A percentile compares a stretch with the other conserved stretches of the same genome.
phyloP scores from a whole-genome alignment of 2,888 invertebrate genomes.

The Orthonychiurus folsomi region DNA sequence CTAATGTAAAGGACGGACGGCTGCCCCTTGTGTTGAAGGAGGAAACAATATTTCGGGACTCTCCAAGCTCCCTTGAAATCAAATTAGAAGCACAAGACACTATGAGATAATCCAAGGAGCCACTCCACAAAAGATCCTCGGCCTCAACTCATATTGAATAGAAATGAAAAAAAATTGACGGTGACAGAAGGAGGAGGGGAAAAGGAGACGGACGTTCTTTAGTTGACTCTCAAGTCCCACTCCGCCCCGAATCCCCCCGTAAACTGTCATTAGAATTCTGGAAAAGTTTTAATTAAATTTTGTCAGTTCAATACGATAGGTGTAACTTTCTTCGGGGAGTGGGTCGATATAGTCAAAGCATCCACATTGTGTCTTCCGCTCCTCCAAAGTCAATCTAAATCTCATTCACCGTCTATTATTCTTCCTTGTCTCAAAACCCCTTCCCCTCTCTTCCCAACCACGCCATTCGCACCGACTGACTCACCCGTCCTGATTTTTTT shows the following conservation, averaged over 20 bases:
- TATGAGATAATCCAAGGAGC: not conserved
- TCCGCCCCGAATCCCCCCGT: not conserved
- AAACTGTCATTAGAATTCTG: slow-evolving; percentile 12
- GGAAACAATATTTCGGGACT: no score
- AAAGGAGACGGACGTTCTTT: not conserved
- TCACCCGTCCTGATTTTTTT: no score
- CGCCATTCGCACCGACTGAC: not conserved
- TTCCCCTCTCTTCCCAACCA: not conserved
- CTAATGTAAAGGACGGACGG: no score
- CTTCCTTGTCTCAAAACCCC: not conserved
- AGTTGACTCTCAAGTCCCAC: not conserved
- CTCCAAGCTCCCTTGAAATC: not conserved
- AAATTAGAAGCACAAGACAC: not conserved
- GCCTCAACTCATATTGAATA: not conserved
- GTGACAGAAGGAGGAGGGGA: not conserved
- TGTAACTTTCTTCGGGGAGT: slow-evolving; percentile 4
- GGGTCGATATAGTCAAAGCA: not conserved
- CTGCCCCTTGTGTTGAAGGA: no score
- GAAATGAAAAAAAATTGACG: not conserved
- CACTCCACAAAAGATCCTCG: no score
- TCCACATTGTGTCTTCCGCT: not conserved
- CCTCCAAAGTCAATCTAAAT: not conserved
- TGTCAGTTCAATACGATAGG: slow-evolving; percentile 8
- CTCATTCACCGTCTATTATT: slow-evolving; percentile 1
- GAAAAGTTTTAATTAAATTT: slow-evolving; percentile 16